Base-by-base conservation (phyloP, 2,797 vertebrate species). In the Periophthalmus magnuspinnatus region DNA sequence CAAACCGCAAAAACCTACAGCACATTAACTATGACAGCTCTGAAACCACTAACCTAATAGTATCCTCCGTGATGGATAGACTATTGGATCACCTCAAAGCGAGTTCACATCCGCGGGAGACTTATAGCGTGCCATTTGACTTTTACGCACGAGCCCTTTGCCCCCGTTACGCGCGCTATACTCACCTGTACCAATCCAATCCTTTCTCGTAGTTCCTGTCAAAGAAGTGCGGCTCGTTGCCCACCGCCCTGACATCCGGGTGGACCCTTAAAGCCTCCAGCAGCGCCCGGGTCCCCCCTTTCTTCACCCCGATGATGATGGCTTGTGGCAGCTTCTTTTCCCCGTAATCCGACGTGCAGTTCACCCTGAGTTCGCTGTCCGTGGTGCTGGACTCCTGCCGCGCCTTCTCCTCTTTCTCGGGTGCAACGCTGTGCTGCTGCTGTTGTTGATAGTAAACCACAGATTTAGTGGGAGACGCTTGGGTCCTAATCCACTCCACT, bases 221-320 rank as follows among this genome's bases (percentile, higher is more conserved):
- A 92, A 99, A 99, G 94, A 99, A 99, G 88, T 99, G 97, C 6
- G 97, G 97, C 90, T 99, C 97, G 13, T 96, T 96, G 2, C 97
- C 97, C 67, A 98, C 97, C 5, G 97, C 97, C 81, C 97, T 95
- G 81, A 99, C 96, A 88, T 98, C 97, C 69, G 97, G 97, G 81
- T 98, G 97, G 38, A 96, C 97, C 74, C 97, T 92, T 78, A 99
- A 93, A 24, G 96, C 96, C 90, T 98, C 97, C 63, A 98, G 94
- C 83, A 98, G 93, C 74, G 97, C 97, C 77, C 97, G 88, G 55
- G 97, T 98, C 0, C 97, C 97, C 47, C 97, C 97, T 82, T 99
- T 99, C 92, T 99, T 99, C 91, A 99, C 97, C 68, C 97, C 97
- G 74, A 98, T 95, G 88, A 99, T 98, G 57, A 99, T 96, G 70